Conservation (phyloP, 2,797 vertebrate genomes). For the Esox masquinongy region DNA sequence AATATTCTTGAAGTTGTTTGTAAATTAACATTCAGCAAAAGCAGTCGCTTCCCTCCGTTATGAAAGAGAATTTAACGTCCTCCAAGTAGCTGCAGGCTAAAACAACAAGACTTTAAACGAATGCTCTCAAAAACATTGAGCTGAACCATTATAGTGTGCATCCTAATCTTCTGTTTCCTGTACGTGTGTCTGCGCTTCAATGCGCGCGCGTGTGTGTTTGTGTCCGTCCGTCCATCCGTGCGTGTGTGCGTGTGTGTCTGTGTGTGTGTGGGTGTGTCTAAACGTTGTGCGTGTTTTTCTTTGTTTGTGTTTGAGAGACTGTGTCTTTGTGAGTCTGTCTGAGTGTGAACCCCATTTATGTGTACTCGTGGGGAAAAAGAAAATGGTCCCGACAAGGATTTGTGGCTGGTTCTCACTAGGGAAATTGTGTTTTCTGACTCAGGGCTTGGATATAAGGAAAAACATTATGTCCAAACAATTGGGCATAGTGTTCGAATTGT, state of each 20-base stretch:
- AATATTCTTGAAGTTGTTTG: constrained; percentile 51
- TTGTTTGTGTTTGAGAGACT: constrained; percentile 10
- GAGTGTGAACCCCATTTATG: not conserved
- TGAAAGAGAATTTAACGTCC: constrained; percentile 64
- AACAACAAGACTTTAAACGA: constrained; percentile 75
- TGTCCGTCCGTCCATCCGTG: not conserved
- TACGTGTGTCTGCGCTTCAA: constrained; percentile 39
- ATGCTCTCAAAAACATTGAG: constrained; percentile 59
- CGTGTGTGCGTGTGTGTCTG: not conserved
- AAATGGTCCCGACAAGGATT: no score
- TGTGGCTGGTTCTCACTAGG: no score
- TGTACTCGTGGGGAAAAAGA: not conserved
- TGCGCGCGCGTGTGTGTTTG: not conserved
- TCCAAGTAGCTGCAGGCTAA: constrained; percentile 74
- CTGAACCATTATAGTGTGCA: constrained; percentile 56
- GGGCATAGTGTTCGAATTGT: no score
- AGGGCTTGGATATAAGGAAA: no score
- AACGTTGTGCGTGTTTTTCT: constrained; percentile 3
- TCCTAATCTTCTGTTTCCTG: constrained; percentile 65
- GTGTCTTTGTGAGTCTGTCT: not conserved
- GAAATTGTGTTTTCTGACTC: no score
- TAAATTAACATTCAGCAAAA: constrained; percentile 60
- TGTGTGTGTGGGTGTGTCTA: not conserved
- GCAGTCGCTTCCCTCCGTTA: constrained; percentile 51
- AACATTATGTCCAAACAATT: no score